phyloP scores from a whole-genome alignment of 2,888 invertebrate species.

The Poecilobothrus nobilitatus region DNA sequence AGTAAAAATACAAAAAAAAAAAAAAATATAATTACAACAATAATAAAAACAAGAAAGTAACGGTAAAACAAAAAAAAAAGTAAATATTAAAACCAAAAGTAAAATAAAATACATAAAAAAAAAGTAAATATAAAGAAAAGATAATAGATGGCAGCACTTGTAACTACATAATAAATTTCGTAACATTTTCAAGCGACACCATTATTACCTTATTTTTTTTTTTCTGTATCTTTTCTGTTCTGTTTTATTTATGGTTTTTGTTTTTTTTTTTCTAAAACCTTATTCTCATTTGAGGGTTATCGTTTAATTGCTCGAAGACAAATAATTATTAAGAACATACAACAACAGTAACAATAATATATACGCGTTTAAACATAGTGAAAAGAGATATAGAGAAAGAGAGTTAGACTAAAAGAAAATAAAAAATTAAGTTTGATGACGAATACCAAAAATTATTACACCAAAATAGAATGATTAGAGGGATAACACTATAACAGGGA shows the following conservation, averaged over 20 bases:
- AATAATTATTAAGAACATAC: neutral
- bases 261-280: neutral
- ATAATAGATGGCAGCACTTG: slow-evolving; percentile 6
- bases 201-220: neutral
- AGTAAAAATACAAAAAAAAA: neutral
- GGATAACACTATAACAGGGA: no score
- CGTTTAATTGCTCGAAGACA: slow-evolving; percentile 1
- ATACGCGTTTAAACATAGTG: no score
- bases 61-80: neutral
- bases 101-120: neutral
- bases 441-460: no score
- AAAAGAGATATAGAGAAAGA: no score
- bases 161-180: slow-evolving; percentile 6
- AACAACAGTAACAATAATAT: neutral
- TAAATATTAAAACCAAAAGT: neutral
- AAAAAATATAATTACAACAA: neutral
- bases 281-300: neutral
- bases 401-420: no score
- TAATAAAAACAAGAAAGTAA: neutral
- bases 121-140: neutral
- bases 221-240: neutral
- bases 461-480: no score
- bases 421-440: no score
- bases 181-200: slow-evolving; percentile 3
- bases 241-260: neutral